phyloP scores from a whole-genome alignment of 2,888 invertebrate species.

The Megamerina dolium region DNA sequence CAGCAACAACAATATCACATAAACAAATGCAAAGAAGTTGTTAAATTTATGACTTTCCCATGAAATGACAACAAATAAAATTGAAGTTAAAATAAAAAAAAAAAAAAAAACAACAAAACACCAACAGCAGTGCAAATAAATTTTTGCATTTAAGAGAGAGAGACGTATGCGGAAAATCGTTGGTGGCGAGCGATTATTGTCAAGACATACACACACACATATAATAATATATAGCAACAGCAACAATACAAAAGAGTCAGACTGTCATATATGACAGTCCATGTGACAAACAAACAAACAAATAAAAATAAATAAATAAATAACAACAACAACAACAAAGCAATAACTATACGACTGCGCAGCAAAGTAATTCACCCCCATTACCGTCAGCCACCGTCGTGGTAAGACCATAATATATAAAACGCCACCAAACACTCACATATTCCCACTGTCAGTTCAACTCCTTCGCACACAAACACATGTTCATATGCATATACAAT shows the following conservation, averaged over 20 bases:
- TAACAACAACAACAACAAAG: too few species aligned
- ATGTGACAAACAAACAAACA: too few species aligned
- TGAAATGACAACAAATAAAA: slow-evolving; percentile 1
- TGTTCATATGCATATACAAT: background rate
- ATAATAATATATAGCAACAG: too few species aligned
- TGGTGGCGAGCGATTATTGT: too few species aligned
- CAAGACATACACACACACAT: too few species aligned
- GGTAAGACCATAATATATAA: background rate
- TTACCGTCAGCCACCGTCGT: background rate
- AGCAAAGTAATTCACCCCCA: too few species aligned
- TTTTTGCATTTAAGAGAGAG: slow-evolving; percentile 1
- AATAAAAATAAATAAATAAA: too few species aligned
- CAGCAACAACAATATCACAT: slow-evolving; percentile 1
- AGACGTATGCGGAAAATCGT: too few species aligned
- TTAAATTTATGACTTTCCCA: slow-evolving; percentile 14
- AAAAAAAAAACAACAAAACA: background rate
- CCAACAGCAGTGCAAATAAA: background rate
- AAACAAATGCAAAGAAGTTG: slow-evolving; percentile 7
- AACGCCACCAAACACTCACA: background rate
- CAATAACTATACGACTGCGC: too few species aligned
- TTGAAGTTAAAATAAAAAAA: too few species aligned
- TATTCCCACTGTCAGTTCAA: slow-evolving; percentile 4
- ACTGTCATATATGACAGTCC: too few species aligned
- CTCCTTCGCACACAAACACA: background rate
- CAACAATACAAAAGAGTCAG: too few species aligned